Evolutionary conservation across 2,113 vertebrate genomes (phyloP), one percentile per base, ranked within the genome.

Genomic region (Syrrhaptes paradoxus): DNA sequence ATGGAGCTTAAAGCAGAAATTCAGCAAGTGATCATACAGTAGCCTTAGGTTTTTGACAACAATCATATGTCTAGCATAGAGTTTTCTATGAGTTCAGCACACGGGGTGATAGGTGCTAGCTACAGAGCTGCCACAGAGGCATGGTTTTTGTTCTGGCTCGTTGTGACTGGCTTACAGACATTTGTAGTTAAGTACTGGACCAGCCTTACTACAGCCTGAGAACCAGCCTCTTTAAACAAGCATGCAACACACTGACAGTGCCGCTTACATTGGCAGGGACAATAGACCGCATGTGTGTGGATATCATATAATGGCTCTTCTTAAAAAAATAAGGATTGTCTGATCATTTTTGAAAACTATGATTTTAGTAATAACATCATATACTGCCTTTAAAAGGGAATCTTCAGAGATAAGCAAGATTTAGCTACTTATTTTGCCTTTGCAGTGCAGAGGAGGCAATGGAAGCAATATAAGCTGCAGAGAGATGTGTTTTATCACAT

Each of bases 401-500:
- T 4, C 61, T 6, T 72, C 32, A 28, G 63, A 55, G 28, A 8
- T 13, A 46, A 70, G 78, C 43, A 87, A 67, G 17, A 57, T 75
- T 91, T 43, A 45, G 46, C 29, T 9, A 3, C 45, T 87, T 5
- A 6, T 29, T 86, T 29, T 57, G 55, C 54, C 46, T 55, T 49
- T 62, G 67, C 93, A 43, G 48, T 6, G 43, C 4, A 4, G n/a
- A 91, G 45, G 54, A 66, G n/a, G 51, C 86, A 85, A 38, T 19
- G 51, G 75, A 61, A 93, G 55, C 67, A 75, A 21, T 57, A 34
- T 13, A 55, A 85, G 62, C 77, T 86, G 48, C 11, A 48, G 46
- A 62, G 45, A 62, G 32, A 71, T 49, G 70, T 66, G 57, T 77
- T 95, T 93, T 38, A 87, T 96, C 85, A 92, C 74, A 83, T 7